A percentile compares a stretch with the other conserved stretches of the same genome.
Conservation (phyloP, 2,797 vertebrate species). For the Xiphophorus birchmanni region DNA sequence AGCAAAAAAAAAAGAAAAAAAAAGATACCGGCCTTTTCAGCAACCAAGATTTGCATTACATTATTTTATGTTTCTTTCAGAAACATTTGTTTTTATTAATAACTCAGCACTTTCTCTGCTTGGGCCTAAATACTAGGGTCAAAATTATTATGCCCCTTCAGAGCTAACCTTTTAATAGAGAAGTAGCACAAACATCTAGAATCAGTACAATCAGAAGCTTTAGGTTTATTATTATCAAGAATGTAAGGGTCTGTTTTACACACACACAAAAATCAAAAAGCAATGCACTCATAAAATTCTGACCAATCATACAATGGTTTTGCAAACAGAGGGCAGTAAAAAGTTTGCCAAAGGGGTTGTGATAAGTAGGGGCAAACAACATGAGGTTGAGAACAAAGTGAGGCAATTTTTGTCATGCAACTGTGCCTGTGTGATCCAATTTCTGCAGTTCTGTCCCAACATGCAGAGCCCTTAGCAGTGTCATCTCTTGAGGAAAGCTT, state of each 20-base stretch:
- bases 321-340: too few species aligned
- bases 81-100: neutral
- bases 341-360: too few species aligned
- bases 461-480: neutral
- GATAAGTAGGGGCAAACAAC: too few species aligned
- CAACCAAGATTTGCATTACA: neutral
- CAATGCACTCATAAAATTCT: too few species aligned
- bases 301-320: too few species aligned
- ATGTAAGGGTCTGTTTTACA: neutral
- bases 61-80: neutral
- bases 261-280: too few species aligned
- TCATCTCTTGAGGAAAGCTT: neutral
- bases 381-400: too few species aligned
- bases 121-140: neutral
- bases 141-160: neutral
- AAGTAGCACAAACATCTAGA: neutral
- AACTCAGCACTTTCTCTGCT: neutral
- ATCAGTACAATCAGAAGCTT: neutral
- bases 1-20: neutral
- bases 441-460: too few species aligned
- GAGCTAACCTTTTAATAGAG: neutral
- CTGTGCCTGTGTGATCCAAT: too few species aligned
- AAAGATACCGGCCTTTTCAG: neutral
- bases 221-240: neutral
- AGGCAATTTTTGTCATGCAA: too few species aligned